Base-by-base conservation (phyloP, 2,888 invertebrate species). In the Dryobotodes eremita region DNA sequence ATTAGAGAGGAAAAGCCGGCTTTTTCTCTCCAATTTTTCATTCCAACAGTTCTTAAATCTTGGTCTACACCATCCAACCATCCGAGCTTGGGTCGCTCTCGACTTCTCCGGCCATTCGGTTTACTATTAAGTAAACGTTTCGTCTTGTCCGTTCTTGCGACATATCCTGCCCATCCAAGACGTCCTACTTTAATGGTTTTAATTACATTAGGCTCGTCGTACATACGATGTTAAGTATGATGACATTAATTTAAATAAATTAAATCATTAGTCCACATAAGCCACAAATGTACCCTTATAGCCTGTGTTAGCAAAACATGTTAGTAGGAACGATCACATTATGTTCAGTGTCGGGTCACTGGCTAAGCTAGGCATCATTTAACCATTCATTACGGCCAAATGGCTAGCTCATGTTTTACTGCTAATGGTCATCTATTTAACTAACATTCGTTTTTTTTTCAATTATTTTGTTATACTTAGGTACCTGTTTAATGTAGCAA, bases 321-420 rank as follows among this genome's bases (percentile, higher is more conserved):
- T 86, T 75, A 80, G 74, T 59, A 62, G 65, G 75, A 85, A 82
- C 42, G 79, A 82, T 79, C 79, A 57, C 79, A 73, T 85, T 65
- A 85, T 87, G 77, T 71, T 79, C 71, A 75, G 74, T 69, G 72
- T 66, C 65, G 83, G 86, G 75, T 79, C 69, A 79, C 71, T 79
- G 72, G 75, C 72, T 70, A 61, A 59, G 71, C 65, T 72, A 79
- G 71, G 83, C 75, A n/a, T 55, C 70, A 83, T 86, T 86, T 62
- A 83, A 65, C 75, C 75, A 75, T 79, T 83, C 65, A 86, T 84
- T 84, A 75, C 48, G 80, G 64, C 5, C 78, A 70, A 82, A 85
- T 85, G 62, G 71, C 36, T 71, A n/a, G 74, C 69, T 75, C 61
- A 83, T 72, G 79, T 83, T 83, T 78, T 57, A 66, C 65, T 82